Evolutionary conservation across 2,113 vertebrate genomes (phyloP).

Genomic region (Trichomycterus rosablanca): DNA sequence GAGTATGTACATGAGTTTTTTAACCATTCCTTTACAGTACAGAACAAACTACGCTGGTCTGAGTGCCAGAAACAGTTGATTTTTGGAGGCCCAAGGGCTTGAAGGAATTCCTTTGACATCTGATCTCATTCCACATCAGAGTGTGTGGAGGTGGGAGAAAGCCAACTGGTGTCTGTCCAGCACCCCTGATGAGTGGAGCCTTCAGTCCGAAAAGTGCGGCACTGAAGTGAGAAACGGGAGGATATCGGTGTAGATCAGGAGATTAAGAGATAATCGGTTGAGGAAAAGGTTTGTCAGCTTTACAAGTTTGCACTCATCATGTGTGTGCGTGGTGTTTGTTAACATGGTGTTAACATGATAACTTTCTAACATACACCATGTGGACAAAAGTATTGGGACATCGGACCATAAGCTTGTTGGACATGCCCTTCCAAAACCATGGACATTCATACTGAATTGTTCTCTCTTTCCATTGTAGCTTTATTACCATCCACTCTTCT

Average conservation of each 20-base stretch:
- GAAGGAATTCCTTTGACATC: conserved; percentile 59
- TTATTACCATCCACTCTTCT: no score
- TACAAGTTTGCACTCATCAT: not conserved
- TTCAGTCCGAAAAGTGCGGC: conserved; percentile 8
- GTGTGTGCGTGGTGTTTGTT: not conserved
- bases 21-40: not conserved
- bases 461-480: no score
- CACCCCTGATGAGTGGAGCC: conserved; percentile 13
- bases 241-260: not conserved
- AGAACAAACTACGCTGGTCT: not conserved
- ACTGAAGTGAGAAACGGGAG: not conserved
- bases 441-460: no score
- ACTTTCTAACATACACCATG: no score
- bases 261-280: not conserved
- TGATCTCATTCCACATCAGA: conserved; percentile 54
- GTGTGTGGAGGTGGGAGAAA: conserved; percentile 10
- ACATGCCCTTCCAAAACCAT: no score
- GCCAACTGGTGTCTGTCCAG: conserved; percentile 34
- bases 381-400: no score
- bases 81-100: conserved; percentile 35
- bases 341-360: not conserved
- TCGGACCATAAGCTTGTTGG: no score
- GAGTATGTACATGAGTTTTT: no score
- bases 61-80: conserved; percentile 14
- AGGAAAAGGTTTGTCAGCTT: not conserved